Percentiles rank a stretch among this genome's conserved stretches.
phyloP scores from a whole-genome alignment of 2,797 vertebrate species.

The Linurgus olivaceus region DNA sequence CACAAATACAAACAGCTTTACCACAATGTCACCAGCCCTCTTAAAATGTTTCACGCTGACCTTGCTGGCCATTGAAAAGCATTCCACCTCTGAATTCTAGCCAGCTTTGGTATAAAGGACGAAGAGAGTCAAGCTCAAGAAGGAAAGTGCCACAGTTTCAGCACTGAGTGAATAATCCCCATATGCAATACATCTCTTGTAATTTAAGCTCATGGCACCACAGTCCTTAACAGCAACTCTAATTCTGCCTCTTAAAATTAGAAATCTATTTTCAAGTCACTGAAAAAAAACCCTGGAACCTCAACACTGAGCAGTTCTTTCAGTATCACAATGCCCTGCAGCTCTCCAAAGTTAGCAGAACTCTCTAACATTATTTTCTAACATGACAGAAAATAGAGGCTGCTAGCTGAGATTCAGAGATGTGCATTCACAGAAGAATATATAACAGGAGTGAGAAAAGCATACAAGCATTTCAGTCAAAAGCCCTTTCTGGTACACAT shows the following conservation, averaged over 20 bases:
- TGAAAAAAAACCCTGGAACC: background rate
- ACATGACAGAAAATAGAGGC: background rate
- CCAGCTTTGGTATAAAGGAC: background rate
- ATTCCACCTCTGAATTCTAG: background rate
- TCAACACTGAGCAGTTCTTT: background rate
- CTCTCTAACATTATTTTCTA: background rate
- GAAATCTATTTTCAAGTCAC: background rate
- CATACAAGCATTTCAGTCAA: background rate
- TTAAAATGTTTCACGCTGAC: background rate
- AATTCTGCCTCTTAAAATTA: background rate
- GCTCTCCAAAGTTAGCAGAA: background rate
- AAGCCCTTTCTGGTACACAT: background rate
- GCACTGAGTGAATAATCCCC: background rate
- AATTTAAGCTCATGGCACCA: background rate
- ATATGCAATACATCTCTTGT: background rate
- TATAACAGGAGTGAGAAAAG: slow-evolving; percentile 7
- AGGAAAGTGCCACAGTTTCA: background rate
- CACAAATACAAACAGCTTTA: background rate
- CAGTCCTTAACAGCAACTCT: background rate
- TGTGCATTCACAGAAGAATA: background rate
- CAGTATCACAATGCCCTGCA: background rate
- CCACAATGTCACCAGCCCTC: background rate
- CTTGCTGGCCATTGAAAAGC: background rate
- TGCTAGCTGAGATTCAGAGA: background rate
- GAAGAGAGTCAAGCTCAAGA: background rate